phyloP scores from a whole-genome alignment of 2,888 invertebrate genomes.

The Amaurobius ferox region DNA sequence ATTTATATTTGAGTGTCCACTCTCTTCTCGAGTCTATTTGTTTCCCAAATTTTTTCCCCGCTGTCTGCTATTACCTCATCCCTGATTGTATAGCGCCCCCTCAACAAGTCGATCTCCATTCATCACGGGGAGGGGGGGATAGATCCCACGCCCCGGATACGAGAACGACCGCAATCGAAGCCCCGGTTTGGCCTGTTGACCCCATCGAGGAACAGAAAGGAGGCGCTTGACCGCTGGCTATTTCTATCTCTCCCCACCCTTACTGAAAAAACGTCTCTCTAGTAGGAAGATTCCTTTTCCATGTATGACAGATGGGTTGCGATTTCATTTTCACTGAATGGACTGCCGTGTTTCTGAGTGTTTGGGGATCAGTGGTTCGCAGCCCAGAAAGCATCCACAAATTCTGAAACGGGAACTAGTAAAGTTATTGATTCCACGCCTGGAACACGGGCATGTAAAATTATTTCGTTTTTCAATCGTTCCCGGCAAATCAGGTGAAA shows the following conservation, averaged over 20 bases:
- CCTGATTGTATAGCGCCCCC: neutral
- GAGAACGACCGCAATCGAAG: conserved; percentile 27
- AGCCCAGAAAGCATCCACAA: no score
- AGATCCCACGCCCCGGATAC: conserved; percentile 3
- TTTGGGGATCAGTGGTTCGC: no score
- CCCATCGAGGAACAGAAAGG: neutral
- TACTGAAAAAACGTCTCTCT: neutral
- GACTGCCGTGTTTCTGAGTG: no score
- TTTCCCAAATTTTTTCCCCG: no score
- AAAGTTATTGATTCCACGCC: no score
- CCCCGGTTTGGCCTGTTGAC: neutral
- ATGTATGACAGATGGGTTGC: neutral
- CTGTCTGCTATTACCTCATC: neutral
- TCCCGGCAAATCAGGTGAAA: no score
- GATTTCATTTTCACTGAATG: neutral
- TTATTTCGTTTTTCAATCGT: no score
- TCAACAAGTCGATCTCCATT: conserved; percentile 1
- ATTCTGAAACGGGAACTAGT: no score
- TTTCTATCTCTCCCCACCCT: conserved; percentile 2
- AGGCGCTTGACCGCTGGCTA: conserved; percentile 67
- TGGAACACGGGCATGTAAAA: no score
- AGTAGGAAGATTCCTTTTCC: neutral
- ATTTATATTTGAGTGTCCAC: no score
- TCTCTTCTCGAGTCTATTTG: no score
- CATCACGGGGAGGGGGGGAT: conserved; percentile 10